Evolutionary conservation across 2,888 invertebrate species (phyloP), one percentile per base, ranked within the genome.

Genomic region (Anorthoa munda): DNA sequence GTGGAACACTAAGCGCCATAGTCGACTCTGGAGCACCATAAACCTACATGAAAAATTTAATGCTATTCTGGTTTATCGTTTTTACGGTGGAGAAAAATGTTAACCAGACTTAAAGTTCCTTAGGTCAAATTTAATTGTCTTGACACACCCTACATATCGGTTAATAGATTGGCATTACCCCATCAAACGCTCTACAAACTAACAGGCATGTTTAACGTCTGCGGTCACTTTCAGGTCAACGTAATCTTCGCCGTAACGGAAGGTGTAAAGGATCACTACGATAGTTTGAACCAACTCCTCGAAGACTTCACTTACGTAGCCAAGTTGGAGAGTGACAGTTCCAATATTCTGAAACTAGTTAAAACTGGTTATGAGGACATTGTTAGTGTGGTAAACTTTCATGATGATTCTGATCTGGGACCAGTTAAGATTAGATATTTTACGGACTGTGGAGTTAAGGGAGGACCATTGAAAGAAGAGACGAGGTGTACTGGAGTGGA

Each of bases 201-300:
- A 31, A 2, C 46, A 39, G 21, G 56, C 46, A 68, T 13, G 48
- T 81, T 71, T 45, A 66, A 56, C 53, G 45, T 58, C 61, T 17
- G 5, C 58, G 5, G 4, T 46, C 15, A 72, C 75, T 95, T 96
- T 84, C 88, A 97, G 97, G 97, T 98, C 56, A 98, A 98, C 93
- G 97, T 99, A 12, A 98, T 99, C 87, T 98, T 99, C 92, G 99
- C 99, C 0, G 98, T 98, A 0, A 98, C 98, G 0, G 96, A 97
- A 86, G 96, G 97, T 75, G 97, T 97, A 56, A 96, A 97, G 13
- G 89, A 93, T 12, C 97, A 98, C 67, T 99, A 98, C 93, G 95
- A 97, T 77, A 96, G 97, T 84, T 95, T 99, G 58, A 97, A 97
- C 68, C 94, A 97, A 48, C 95, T 98, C 31, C 97, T 99, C 81